These are phyloP conservation scores for Rhipidura dahli DNA, from an alignment of 2,113 vertebrate genomes.

Conservation along the genomic window DNA sequence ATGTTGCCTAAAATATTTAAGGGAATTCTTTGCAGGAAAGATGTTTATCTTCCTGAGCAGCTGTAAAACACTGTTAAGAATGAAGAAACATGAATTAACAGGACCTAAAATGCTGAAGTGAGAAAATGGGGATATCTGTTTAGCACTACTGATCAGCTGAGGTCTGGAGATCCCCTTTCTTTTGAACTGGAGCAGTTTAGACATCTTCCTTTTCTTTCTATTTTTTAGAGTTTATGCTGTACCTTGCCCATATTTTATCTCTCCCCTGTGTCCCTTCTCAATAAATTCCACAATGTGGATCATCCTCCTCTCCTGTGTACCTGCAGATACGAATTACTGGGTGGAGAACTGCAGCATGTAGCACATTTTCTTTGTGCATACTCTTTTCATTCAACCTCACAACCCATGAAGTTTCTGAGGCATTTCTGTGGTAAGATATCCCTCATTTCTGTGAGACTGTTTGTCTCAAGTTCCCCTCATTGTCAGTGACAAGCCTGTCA, in stretches of 20 bases:
- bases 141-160: not conserved
- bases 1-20: not conserved
- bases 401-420: not conserved
- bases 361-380: not conserved
- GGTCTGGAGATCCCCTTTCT: not conserved
- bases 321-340: not conserved
- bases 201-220: not conserved
- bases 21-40: not conserved
- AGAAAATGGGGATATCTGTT: not conserved
- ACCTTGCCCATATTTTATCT: not conserved
- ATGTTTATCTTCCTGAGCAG: not conserved
- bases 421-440: not conserved
- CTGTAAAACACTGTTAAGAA: not conserved
- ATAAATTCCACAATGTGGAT: not conserved
- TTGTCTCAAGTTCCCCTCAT: not conserved
- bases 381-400: not conserved
- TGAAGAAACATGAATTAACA: constrained; percentile 32
- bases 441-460: not conserved
- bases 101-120: not conserved
- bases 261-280: not conserved
- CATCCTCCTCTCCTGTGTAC: not conserved
- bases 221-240: not conserved
- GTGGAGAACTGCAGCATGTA: not conserved
- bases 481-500: not conserved
- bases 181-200: not conserved